Conservation (phyloP, 2,888 invertebrate species). For the Pheosia tremula region DNA sequence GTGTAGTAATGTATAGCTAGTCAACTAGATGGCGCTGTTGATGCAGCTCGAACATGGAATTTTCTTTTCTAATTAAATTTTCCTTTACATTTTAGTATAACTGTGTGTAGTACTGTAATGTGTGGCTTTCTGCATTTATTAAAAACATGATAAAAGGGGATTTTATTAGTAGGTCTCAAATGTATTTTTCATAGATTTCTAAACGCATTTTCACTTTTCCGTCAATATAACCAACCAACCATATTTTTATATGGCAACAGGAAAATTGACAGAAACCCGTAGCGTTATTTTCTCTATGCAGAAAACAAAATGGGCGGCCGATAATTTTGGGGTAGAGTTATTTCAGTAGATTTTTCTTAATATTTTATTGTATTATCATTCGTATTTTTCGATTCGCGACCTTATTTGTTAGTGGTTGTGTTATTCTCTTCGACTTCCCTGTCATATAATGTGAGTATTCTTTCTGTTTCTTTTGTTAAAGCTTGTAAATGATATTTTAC, state of each 20-base stretch:
- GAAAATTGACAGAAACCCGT: conserved; percentile 38
- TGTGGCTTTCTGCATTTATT: no score
- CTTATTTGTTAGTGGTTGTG: conserved; percentile 53
- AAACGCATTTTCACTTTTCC: conserved; percentile 20
- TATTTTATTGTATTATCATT: conserved; percentile 49
- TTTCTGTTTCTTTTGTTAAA: conserved; percentile 35
- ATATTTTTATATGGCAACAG: conserved; percentile 30
- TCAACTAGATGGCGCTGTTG: conserved; percentile 24
- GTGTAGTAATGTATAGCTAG: neutral
- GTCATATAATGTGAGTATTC: conserved; percentile 61
- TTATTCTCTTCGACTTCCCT: conserved; percentile 50
- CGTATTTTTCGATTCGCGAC: conserved; percentile 35
- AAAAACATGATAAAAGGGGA: no score
- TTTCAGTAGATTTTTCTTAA: conserved; percentile 53
- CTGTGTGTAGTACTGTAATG: neutral
- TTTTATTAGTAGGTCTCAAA: no score
- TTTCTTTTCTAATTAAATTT: neutral
- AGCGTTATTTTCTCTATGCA: no score
- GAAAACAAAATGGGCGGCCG: conserved; percentile 70
- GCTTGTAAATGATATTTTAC: conserved; percentile 35
- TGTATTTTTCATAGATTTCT: neutral
- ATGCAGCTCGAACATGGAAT: neutral
- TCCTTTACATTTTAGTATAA: neutral
- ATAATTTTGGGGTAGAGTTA: conserved; percentile 40
- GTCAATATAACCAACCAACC: conserved; percentile 6